Evolutionary conservation across 2,797 vertebrate genomes (phyloP), one percentile per base, ranked within the genome.

Genomic region (Mormyrus proboscirostris): DNA sequence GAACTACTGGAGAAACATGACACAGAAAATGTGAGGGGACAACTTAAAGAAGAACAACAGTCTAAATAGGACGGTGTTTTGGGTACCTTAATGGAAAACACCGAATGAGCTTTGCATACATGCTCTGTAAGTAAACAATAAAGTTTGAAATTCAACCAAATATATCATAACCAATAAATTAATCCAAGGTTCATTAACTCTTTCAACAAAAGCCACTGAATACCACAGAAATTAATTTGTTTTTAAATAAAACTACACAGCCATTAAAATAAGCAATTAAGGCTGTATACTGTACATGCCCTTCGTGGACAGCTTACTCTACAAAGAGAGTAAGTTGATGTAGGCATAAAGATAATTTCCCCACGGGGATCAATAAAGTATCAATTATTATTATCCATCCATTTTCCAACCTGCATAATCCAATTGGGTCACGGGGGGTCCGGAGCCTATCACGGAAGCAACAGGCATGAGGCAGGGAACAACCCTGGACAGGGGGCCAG

Each of bases 141-240:
- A 89, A 62, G 73, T 79, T 53, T 89, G 88, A 86, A 86, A 86
- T 85, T 86, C n/a, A 86, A 85, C 38, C 59, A 57, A 89, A 65
- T 85, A 22, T 84, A n/a, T 59, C 19, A 89, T 25, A 86, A 86
- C 62, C 57, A 50, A 89, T 86, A 65, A 85, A 86, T 69, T 47
- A 83, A 69, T 51, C 82, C 44, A 65, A 50, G 55, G 22, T 51
- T 89, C 82, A 89, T 49, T 33, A 69, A 50, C 10, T 38, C n/a
- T 85, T 84, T 83, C 88, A 49, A 69, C 47, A 82, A 50, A 86
- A 69, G 47, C 55, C 82, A 49, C n/a, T 89, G 22, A n/a, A 33
- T 19, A 47, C 44, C 25, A 89, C 29, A 62, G 88, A 85, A 86
- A 57, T 29, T 51, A 14, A 50, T 86, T 47, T 49, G n/a, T 51